Base-by-base conservation (phyloP, 1,140 invertebrate species). In the Dinothrombium tinctorium region DNA sequence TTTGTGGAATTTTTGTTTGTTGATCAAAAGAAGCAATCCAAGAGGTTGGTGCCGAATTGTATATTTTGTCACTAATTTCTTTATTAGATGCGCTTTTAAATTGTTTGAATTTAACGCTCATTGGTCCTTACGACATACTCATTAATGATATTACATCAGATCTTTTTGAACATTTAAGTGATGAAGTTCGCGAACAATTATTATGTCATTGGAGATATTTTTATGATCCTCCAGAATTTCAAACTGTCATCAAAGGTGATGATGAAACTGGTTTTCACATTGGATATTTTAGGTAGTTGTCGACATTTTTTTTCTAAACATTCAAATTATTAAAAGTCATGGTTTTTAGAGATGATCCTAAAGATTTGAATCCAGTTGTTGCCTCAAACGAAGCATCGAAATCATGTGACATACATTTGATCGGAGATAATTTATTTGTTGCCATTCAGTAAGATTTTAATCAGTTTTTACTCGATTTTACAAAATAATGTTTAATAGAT, bases 191-290 rank as follows among this genome's bases (percentile, higher is more conserved):
- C 37, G 59, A 71, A 41, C 69, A 72, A 55, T 56, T 58, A 53
- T 42, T 86, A 46, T 56, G 70, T 25, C 81, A 90, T 55, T 89
- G 79, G 74, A 66, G 86, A 51, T 89, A 78, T 61, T 90, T 71
- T 57, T 86, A 79, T 61, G 86, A 94, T 67, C 79, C 80, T 31
- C 84, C 86, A 25, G 84, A 92, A 62, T 83, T 90, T 59, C 64
- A 56, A 42, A 62, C 58, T 31, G 48, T 61, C 23, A n/a, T 53
- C 5, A 43, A 68, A 54, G 69, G 70, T 35, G 67, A 72, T 51
- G 61, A 68, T 31, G 68, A 67, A 22, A 71, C 66, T 46, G 69
- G 72, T 42, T 72, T 72, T 48, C 83, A 90, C 58, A 69, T 83
- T 50, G 83, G 83, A 15, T 92, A 89, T 57, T 53, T 36, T 46